Base-by-base conservation (phyloP, 2,113 vertebrate genomes). In the Furnarius figulus region DNA sequence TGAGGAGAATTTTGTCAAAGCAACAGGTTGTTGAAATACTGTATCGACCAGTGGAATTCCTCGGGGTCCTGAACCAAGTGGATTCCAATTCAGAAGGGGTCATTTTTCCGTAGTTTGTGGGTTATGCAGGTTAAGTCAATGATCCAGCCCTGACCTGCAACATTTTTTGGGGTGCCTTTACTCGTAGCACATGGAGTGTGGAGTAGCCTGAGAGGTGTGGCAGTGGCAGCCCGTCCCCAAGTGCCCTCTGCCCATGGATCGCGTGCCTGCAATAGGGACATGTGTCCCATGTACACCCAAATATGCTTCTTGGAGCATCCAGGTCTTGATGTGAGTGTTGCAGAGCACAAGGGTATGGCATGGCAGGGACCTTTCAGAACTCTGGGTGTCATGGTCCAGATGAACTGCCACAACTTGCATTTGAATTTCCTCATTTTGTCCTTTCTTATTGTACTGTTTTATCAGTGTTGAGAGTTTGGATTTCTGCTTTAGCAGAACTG, bases 61-160 rank as follows among this genome's bases (percentile, higher is more conserved):
- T 76, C 2, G 0, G 59, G 76, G 17, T 67, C 0, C 0, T 37
- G 71, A 90, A 37, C 27, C 27, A 37, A 2, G 42, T 4, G 1
- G 39, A 71, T 25, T n/a, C 15, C 42, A 15, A 5, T 87, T 77
- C 86, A 84, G 68, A 87, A 44, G 16, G 52, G 30, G 35, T 63
- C 19, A 3, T 44, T 82, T 42, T 72, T 55, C 67, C 67, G 35
- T 61, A 49, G 68, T 44, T 68, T 63, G 33, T 68, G 49, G n/a
- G 25, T 73, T 73, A n/a, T 65, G 58, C 24, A 47, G 20, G 58
- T 44, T 28, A 15, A 83, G 18, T 50, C 4, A 0, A 1, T 40
- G 20, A 8, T 49, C 50, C 74, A 70, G 25, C 3, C 15, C 40
- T 50, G n/a, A 72, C 12, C 10, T 46, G 16, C 33, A 22, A 15